Evolutionary conservation across 2,888 invertebrate species (phyloP), one percentile per base, ranked within the genome.

Genomic region (Kryphioiulus occultus): DNA sequence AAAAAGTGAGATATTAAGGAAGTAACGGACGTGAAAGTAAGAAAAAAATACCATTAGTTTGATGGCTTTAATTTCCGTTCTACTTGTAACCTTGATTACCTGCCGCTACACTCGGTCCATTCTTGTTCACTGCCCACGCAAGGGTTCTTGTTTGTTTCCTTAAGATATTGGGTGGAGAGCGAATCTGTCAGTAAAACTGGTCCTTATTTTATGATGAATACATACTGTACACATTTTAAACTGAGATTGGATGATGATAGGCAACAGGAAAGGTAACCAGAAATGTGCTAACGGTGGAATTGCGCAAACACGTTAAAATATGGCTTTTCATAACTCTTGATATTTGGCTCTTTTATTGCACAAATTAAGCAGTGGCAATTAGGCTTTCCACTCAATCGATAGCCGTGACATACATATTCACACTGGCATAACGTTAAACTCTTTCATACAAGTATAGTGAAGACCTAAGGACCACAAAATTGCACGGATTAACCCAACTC

Each of bases 1-100:
- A 78, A 78, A 78, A 78, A 78, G 78, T 78, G 30, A 30, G 30
- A 26, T 78, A 78, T 78, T 17, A 78, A 78, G 78, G 78, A 78
- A 78, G 78, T 30, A 78, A 78, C 78, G 78, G 78, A 78, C 78
- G 78, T 78, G 78, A 78, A 78, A 78, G 78, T 78, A 78, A 78
- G 30, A 78, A 78, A n/a, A 78, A 78, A 78, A 78, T 78, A 9
- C 78, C 78, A 78, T 78, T 78, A 26, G 78, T 78, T 78, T 78
- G 78, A 78, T 78, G 26, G 78, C 78, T 30, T 78, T 78, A 78
- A 78, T 78, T 78, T 78, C 78, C 78, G 78, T 78, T 78, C 30
- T 78, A 78, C 30, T 78, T 30, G 78, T 78, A 78, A 78, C 78
- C 78, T 78, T 78, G 78, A 78, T 78, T 78, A 78, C 78, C 78